These are phyloP conservation scores for Bombus polaris DNA, from an alignment of 1,140 invertebrate species.

Conservation along the genomic window DNA sequence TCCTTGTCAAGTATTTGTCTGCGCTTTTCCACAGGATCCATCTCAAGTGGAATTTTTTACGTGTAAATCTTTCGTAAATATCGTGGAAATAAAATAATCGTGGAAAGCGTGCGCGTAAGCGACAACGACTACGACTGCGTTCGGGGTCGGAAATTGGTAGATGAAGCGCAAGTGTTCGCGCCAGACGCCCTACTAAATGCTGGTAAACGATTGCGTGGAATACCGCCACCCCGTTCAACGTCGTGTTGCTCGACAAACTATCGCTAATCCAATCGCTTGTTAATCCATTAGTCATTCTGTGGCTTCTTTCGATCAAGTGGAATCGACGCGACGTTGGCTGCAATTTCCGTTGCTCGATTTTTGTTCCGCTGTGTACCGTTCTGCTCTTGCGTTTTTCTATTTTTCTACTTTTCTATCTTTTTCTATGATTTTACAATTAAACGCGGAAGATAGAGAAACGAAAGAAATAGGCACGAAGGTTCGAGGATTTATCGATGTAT, in stretches of 20 bases:
- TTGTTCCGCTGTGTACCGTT: background rate
- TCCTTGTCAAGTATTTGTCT: too few relatives aligned
- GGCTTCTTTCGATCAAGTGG: background rate
- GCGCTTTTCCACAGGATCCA: too few relatives aligned
- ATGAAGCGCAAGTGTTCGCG: slow-evolving; percentile 4
- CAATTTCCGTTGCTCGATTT: too few relatives aligned
- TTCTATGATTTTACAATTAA: too few relatives aligned
- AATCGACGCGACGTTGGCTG: background rate
- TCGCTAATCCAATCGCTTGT: slow-evolving; percentile 21
- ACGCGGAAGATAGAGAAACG: too few relatives aligned
- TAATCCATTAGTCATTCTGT: background rate
- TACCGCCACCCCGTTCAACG: background rate
- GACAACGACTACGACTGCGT: background rate
- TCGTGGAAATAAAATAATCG: too few relatives aligned
- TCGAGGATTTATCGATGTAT: too few relatives aligned
- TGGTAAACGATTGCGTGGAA: slow-evolving; percentile 14
- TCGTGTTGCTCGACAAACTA: background rate
- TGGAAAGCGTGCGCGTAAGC: background rate
- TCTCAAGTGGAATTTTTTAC: too few relatives aligned
- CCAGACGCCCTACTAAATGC: slow-evolving; percentile 22
- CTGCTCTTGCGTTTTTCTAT: background rate
- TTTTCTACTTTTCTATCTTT: too few relatives aligned
- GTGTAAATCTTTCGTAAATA: too few relatives aligned
- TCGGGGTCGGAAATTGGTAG: background rate
- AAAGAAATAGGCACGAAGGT: too few relatives aligned